phyloP scores from a whole-genome alignment of 2,888 invertebrate species.

The Lucinisca nassula region DNA sequence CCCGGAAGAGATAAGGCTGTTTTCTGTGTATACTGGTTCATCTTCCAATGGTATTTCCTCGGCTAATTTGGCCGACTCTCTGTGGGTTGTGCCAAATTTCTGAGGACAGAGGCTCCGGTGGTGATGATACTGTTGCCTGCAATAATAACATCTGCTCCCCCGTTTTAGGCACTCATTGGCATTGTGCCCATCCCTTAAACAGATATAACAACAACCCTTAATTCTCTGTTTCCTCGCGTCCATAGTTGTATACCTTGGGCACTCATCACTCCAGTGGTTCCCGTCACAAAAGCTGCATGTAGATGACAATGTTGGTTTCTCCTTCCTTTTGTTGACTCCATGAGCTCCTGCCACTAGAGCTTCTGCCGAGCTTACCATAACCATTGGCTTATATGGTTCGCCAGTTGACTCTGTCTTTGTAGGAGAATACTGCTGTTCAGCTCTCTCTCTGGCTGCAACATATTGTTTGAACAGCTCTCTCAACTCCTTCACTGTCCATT shows the following conservation, averaged over 20 bases:
- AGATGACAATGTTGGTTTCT: too few relatives aligned
- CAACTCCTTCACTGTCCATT: neutral
- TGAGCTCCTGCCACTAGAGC: too few relatives aligned
- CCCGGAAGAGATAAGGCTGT: conserved; percentile 31
- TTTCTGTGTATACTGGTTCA: neutral
- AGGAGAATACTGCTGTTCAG: neutral
- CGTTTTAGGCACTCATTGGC: conserved; percentile 22
- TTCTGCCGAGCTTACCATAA: too few relatives aligned
- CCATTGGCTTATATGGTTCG: too few relatives aligned
- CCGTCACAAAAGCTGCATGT: too few relatives aligned
- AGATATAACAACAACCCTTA: conserved; percentile 36
- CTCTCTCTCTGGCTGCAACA: too few relatives aligned
- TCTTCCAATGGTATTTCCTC: neutral
- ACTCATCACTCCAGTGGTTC: conserved; percentile 45
- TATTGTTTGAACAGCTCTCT: neutral
- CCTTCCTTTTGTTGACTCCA: too few relatives aligned
- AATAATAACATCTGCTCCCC: conserved; percentile 37
- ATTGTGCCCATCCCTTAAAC: conserved; percentile 13
- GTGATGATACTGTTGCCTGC: conserved; percentile 24
- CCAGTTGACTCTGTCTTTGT: neutral
- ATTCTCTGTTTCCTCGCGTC: conserved; percentile 22
- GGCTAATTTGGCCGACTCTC: neutral
- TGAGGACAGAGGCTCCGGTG: neutral
- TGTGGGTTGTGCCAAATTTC: neutral
- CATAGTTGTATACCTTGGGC: conserved; percentile 25